Base-by-base conservation (phyloP, 2,113 vertebrate species). In the Chlorocebus sabaeus region DNA sequence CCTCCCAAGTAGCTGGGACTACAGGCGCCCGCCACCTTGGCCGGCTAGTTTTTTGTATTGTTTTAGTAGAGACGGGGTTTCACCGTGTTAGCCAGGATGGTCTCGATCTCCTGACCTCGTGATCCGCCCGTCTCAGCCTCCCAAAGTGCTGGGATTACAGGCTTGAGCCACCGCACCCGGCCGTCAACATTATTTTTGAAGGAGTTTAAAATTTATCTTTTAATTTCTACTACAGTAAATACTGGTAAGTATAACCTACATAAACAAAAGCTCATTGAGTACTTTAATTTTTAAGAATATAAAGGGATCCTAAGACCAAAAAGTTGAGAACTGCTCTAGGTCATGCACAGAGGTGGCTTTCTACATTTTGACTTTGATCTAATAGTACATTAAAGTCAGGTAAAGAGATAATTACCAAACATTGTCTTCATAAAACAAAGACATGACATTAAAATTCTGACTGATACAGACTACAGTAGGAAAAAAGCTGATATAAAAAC, bases 221-320 rank as follows among this genome's bases (percentile, higher is more conserved):
- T 67, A 90, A 57, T 83, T 89, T 86, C 59, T 94, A 92, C 78
- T 89, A 92, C 27, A 94, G 38, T 86, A 94, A 83, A 85, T 75
- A 57, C n/a, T 87, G 4, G 2, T 73, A 97, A 82, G 25, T 92
- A 97, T 52, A 96, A 90, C 27, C 55, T 67, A 93, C n/a, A 89
- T n/a, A 93, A 75, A 78, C 64, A 88, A 73, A 96, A 90, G 35
- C 23, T 76, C 59, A 92, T 6, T 35, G n/a, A 12, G 13, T 2
- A 83, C 16, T 43, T 52, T 84, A 82, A 50, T 79, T 87, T 95
- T 97, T 85, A 94, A 92, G 23, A 89, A 52, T 59, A 25, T 22
- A 86, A 78, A 85, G 32, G 22, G 22, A 38, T 78, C 67, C 67
- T 84, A 40, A 85, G 32, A 86, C 52, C 40, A 59, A 85, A 94